Evolutionary conservation across 2,113 vertebrate species (phyloP), one percentile per base, ranked within the genome.

Genomic region (Oryzias celebensis): DNA sequence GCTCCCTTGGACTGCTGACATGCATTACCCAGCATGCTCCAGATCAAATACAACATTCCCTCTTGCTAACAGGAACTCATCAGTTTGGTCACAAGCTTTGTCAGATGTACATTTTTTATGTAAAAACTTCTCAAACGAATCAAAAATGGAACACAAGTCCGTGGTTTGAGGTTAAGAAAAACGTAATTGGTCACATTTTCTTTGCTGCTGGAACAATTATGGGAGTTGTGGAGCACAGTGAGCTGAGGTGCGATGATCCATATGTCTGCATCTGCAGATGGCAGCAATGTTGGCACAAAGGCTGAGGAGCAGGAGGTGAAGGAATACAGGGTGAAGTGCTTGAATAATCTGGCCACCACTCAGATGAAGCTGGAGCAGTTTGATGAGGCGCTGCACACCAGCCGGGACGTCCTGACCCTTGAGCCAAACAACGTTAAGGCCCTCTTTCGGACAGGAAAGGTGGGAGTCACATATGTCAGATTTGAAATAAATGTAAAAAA

Each of bases 311-410:
- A 92, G 53, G 93, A 95, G 75, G 85, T 94, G 68, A 73, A 18
- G 49, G 91, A 94, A 54, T 91, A 93, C 73, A 81, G 90, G 12
- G 84, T 94, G n/a, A 94, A 95, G 81, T 95, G 92, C 88, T 88
- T 95, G 64, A 95, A 94, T 78, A 95, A 95, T 87, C 81, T 92
- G 84, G 93, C 92, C 20, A 80, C 93, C 1, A 71, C 90, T 31
- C 93, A 92, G 73, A 56, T 95, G 63, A 94, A 93, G 76, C 85
- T 94, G 81, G 84, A 91, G 67, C 91, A 89, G 66, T 69, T 49
- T 3, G 82, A 78, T 1, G 90, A 93, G 58, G 92, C 93, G 1
- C 84, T 95, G 73, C 88, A 76, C 5, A 90, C 90, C 64, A 93
- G 92, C 67, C 77, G 85, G 14, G 90, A 91, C 1, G 91, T 91